A percentile compares a stretch with the other conserved stretches of the same genome.
Evolutionary conservation across 2,113 vertebrate species (phyloP).

Genomic region (Chaetorhynchus papuensis): DNA sequence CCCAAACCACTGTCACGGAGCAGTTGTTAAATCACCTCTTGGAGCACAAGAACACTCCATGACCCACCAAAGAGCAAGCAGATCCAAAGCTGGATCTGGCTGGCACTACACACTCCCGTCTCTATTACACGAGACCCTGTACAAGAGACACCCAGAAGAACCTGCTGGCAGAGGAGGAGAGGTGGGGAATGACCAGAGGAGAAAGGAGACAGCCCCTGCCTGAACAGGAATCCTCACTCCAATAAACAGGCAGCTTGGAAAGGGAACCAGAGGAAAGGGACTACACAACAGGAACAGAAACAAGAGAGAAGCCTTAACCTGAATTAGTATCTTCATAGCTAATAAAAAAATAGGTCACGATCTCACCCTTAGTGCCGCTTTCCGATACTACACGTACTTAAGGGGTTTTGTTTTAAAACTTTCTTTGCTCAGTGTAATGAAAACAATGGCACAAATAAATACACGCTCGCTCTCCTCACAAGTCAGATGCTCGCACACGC

Average conservation of each 20-base stretch:
- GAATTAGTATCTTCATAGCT: conserved; percentile 67
- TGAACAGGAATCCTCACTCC: background rate
- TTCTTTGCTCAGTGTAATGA: conserved; percentile 62
- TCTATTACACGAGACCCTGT: background rate
- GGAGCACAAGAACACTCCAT: background rate
- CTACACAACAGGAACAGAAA: background rate
- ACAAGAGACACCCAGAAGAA: background rate
- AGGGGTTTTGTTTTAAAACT: conserved; percentile 52
- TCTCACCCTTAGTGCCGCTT: conserved; percentile 66
- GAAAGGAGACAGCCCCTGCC: background rate
- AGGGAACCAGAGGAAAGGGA: background rate
- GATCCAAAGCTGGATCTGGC: background rate
- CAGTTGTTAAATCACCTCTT: background rate
- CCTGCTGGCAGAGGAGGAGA: background rate
- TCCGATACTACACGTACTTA: conserved; percentile 7
- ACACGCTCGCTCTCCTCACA: conserved; percentile 45
- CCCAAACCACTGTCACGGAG: background rate
- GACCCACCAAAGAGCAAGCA: background rate
- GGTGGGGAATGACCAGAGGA: background rate
- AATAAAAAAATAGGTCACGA: conserved; percentile 67
- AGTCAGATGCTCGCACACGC: background rate
- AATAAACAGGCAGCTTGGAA: background rate
- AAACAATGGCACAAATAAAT: conserved; percentile 75
- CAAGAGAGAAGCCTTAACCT: conserved; percentile 59
- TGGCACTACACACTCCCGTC: rapidly evolving